Evolutionary conservation across 2,113 vertebrate species (phyloP).

Genomic region (Chinchilla lanigera): DNA sequence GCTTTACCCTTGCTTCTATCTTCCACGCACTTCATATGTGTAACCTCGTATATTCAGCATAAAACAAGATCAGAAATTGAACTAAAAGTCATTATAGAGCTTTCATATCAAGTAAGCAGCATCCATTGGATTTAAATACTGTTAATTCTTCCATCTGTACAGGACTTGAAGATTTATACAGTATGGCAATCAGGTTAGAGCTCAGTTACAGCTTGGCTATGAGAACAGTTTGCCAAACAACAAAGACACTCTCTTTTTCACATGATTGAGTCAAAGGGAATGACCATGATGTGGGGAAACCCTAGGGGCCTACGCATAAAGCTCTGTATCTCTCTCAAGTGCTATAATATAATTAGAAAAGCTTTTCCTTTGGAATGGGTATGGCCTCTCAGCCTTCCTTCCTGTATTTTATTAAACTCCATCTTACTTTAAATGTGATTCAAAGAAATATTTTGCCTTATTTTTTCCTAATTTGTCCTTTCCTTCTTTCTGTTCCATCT

Average conservation of each 20-base stretch:
- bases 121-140: not conserved
- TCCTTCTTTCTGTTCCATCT: not conserved
- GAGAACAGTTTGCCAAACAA: not conserved
- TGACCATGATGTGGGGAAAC: not conserved
- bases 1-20: not conserved
- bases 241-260: not conserved
- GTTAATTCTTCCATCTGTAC: not conserved
- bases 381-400: not conserved
- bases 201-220: too few relatives aligned
- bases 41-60: not conserved
- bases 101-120: not conserved
- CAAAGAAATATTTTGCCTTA: not conserved
- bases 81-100: not conserved
- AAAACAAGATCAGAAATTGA: not conserved
- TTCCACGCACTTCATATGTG: not conserved
- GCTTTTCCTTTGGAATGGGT: not conserved
- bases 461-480: not conserved
- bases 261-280: not conserved
- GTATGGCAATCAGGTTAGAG: fast-evolving
- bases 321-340: not conserved
- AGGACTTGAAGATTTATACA: not conserved
- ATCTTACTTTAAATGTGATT: conserved; percentile 28
- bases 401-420: conserved; percentile 11
- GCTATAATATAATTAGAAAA: not conserved
- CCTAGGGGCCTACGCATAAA: not conserved